Base-by-base conservation (phyloP, 2,888 invertebrate species). In the Pandemis cinnamomeana region DNA sequence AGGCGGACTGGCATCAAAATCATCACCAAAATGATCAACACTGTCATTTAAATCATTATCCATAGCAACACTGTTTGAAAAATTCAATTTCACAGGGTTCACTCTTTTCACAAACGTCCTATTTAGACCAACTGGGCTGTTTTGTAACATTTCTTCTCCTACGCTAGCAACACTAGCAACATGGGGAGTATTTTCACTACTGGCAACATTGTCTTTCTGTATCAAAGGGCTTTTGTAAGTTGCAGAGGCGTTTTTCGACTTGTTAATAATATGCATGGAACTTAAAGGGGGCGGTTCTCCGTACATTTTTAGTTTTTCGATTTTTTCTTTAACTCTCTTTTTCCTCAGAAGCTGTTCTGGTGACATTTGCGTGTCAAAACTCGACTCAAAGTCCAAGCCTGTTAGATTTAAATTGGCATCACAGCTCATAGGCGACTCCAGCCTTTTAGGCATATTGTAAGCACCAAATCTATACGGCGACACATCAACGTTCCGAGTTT, bases 201-300 rank as follows among this genome's bases (percentile, higher is more conserved):
- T 82, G 82, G 86, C 80, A 85, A 83, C 85, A 86, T 68, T 10
- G 1, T 71, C 58, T 77, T 78, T 82, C 11, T 82, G 75, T 62
- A 84, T 73, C 10, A 93, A 82, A 3, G 94, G 92, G 75, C 88
- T 90, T 82, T 91, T 94, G 72, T 89, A 95, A 0, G 90, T 87
- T 60, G 82, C 90, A 0, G 88, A 80, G 0, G 91, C 88, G 58
- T 86, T 85, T 82, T 83, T 88, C 0, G 90, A 89, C 77, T 82
- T 88, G 72, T 93, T 91, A 73, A 89, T 84, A 6, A 94, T 88
- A 76, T 89, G 85, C 27, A 95, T 88, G 0, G 94, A 90, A n/a
- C 93, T 91, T n/a, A 95, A 81, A 0, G 94, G 91, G 0, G 95
- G 95, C 0, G 95, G 94, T 81, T 95, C 93, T 0, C 95, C 95